These are phyloP conservation scores for Darevskia nairensis DNA, from an alignment of 2,797 vertebrate genomes.

Conservation along the genomic window DNA sequence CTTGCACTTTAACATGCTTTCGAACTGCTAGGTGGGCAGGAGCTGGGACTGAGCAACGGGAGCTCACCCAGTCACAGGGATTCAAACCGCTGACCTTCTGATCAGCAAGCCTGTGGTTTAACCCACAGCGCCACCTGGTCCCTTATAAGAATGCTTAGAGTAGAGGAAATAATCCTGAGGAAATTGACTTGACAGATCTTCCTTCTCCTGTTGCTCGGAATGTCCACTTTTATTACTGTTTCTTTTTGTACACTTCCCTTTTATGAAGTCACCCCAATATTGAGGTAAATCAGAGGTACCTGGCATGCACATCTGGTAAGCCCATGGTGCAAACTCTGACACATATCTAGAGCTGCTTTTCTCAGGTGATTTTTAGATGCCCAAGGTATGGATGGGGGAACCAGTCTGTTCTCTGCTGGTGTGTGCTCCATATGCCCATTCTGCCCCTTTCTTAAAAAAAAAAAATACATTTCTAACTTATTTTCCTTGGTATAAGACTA, in stretches of 20 bases:
- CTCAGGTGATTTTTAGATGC: neutral
- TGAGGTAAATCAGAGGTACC: neutral
- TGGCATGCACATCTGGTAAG: conserved; percentile 17
- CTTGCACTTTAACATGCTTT: too few relatives aligned
- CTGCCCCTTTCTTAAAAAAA: neutral
- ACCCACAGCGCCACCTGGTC: too few relatives aligned
- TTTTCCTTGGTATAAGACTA: neutral
- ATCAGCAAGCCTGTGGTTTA: too few relatives aligned
- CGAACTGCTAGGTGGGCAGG: too few relatives aligned
- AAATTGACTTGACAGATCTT: conserved; percentile 60
- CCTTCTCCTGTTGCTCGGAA: conserved; percentile 49
- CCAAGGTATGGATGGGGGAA: neutral
- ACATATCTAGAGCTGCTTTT: neutral
- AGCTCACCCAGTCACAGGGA: too few relatives aligned
- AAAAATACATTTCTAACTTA: neutral
- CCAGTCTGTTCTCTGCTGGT: neutral
- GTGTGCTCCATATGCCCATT: neutral
- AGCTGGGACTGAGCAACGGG: too few relatives aligned
- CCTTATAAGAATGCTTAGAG: conserved; percentile 16
- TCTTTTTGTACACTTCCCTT: conserved; percentile 48
- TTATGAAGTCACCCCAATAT: conserved; percentile 6
- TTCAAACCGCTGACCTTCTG: too few relatives aligned
- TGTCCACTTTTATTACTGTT: conserved; percentile 52
- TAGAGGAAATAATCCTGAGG: conserved; percentile 46
- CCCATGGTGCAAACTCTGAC: conserved; percentile 15